These are phyloP conservation scores for Lasioglossum leucozonium DNA, from an alignment of 2,888 invertebrate genomes.

Conservation along the genomic window DNA sequence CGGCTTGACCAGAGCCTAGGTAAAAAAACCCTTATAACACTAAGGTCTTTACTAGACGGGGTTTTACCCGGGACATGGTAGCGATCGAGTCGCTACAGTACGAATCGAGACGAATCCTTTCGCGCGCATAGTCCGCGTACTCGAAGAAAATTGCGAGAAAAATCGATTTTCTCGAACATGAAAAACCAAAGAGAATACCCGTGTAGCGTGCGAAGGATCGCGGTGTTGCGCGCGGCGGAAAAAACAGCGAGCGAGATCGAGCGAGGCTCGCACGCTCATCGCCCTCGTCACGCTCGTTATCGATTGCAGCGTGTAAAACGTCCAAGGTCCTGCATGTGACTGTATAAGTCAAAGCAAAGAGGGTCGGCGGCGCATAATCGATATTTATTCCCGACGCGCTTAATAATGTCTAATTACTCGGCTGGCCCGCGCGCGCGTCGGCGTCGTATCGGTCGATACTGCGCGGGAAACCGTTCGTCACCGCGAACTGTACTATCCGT, in stretches of 20 bases:
- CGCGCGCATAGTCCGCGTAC: too few species aligned
- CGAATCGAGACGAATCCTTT: too few species aligned
- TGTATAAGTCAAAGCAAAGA: constrained; percentile 58
- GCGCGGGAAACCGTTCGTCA: constrained; percentile 13
- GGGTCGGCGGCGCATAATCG: constrained; percentile 61
- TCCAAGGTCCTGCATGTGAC: constrained; percentile 71
- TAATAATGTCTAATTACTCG: constrained; percentile 70
- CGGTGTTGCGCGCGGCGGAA: background rate
- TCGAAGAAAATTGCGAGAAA: too few species aligned
- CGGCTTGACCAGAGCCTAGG: too few species aligned
- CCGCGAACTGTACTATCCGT: background rate
- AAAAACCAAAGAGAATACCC: too few species aligned
- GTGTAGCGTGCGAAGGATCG: background rate
- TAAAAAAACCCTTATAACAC: too few species aligned
- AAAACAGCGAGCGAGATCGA: constrained; percentile 32
- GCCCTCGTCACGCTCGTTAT: constrained; percentile 58
- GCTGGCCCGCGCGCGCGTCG: constrained; percentile 37
- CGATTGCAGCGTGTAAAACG: constrained; percentile 69
- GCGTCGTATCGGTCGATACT: constrained; percentile 44
- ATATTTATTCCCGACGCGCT: constrained; percentile 70
- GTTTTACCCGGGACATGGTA: too few species aligned
- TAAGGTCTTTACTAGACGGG: too few species aligned
- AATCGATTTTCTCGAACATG: background rate
- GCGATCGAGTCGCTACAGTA: too few species aligned
- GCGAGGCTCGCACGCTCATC: constrained; percentile 45